These are phyloP conservation scores for Mimas tiliae DNA, from an alignment of 2,888 invertebrate species.

Conservation along the genomic window DNA sequence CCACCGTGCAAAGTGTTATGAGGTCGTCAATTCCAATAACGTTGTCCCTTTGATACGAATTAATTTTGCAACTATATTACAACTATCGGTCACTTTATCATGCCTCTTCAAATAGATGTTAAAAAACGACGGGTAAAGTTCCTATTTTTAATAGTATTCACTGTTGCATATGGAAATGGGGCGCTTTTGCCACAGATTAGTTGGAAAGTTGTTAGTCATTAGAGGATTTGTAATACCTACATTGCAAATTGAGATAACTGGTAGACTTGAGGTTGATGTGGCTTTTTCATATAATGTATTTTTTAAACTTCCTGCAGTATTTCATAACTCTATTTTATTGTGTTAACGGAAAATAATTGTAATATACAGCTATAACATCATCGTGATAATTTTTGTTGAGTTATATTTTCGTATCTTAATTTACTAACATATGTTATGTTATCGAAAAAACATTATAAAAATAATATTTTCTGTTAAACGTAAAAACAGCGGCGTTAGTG, in stretches of 20 bases:
- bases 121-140: conserved; percentile 1
- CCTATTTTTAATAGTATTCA: conserved; percentile 23
- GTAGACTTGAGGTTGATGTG: too few species aligned
- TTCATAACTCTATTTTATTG: too few species aligned
- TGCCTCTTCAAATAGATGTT: conserved; percentile 8
- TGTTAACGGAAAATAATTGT: too few species aligned
- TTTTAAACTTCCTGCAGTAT: too few species aligned
- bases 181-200: neutral
- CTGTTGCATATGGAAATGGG: neutral
- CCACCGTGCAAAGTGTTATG: conserved; percentile 9
- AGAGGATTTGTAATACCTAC: too few species aligned
- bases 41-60: conserved; percentile 21
- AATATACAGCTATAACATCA: too few species aligned
- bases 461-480: neutral
- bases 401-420: too few species aligned
- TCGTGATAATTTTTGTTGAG: too few species aligned
- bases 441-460: too few species aligned
- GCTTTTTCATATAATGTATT: too few species aligned
- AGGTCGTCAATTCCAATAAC: conserved; percentile 20
- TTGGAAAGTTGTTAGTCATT: too few species aligned
- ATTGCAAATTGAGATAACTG: neutral
- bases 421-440: too few species aligned
- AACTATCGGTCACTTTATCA: conserved; percentile 26
- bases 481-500: neutral
- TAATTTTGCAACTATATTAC: conserved; percentile 24